phyloP scores from a whole-genome alignment of 2,797 vertebrate genomes.

The Heteromormyrus szaboi region DNA sequence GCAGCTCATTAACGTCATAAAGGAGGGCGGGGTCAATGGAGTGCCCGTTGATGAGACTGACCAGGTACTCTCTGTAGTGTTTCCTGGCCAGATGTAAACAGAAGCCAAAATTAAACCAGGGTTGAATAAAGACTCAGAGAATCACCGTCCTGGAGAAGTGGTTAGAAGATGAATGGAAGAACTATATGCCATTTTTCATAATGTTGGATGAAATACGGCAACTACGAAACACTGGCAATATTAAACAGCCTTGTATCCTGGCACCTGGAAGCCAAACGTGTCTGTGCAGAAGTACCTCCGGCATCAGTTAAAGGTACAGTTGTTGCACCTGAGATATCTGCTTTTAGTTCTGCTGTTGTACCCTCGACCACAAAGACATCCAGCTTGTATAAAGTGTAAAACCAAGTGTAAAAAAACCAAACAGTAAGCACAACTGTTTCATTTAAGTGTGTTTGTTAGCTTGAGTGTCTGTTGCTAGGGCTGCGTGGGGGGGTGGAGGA shows the following conservation, averaged over 20 bases:
- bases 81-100: constrained; percentile 54
- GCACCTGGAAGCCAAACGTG: neutral
- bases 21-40: constrained; percentile 72
- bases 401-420: neutral
- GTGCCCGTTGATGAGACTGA: constrained; percentile 79
- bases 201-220: neutral
- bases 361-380: neutral
- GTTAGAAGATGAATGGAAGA: neutral
- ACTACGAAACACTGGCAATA: neutral
- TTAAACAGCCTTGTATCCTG: neutral
- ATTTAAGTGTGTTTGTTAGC: neutral
- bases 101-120: neutral
- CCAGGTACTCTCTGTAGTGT: constrained; percentile 84
- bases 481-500: neutral
- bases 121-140: neutral
- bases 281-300: neutral
- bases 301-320: neutral
- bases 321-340: neutral
- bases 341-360: neutral
- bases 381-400: neutral
- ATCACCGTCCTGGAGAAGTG: neutral
- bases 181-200: neutral
- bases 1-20: constrained; percentile 65
- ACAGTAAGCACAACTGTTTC: neutral
- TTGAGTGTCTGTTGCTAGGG: neutral